Evolutionary conservation across 1,140 invertebrate genomes (phyloP), one percentile per base, ranked within the genome.

Genomic region (Drosophila serrata): DNA sequence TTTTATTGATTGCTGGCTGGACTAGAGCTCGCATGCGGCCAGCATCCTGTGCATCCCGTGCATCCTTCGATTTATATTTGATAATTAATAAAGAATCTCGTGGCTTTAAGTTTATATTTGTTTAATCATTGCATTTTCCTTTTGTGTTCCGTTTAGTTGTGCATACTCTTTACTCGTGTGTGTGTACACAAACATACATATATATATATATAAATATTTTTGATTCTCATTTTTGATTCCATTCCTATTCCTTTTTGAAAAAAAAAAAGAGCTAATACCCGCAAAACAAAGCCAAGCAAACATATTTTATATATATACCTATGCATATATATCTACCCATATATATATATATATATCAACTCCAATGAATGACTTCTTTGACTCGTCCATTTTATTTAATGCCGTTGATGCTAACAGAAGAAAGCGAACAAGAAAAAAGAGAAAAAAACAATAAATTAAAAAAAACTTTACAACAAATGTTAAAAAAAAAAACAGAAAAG

Each of bases 321-420:
- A 77, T 84, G 82, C 61, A 85, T 79, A 82, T 86, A 59, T 86
- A 75, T 76, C 29, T 65, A 58, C 58, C 40, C 57, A 59, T 78
- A 55, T 63, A 79, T 65, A 59, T 53, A 77, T 75, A 76, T 65
- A 24, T 33, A 33, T 33, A 33, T 33, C 73, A 86, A 82, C 75
- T 70, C 75, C 84, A 90, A 90, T 80, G 87, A 91, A 92, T 92
- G 91, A 92, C 91, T 92, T 92, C 91, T 92, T 92, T 92, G 91
- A 92, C 91, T 92, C 91, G 91, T 92, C 91, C 91, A 92, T 92
- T 92, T 91, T 91, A 90, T 90, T 92, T 92, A 81, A 85, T 91
- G 75, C 81, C 87, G 84, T 88, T 92, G 87, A 92, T 91, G 91
- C 91, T 90, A 90, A 84, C 82, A 82, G 87, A 91, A 91, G 82